phyloP scores from a whole-genome alignment of 2,797 vertebrate species.

The Tapirus indicus region DNA sequence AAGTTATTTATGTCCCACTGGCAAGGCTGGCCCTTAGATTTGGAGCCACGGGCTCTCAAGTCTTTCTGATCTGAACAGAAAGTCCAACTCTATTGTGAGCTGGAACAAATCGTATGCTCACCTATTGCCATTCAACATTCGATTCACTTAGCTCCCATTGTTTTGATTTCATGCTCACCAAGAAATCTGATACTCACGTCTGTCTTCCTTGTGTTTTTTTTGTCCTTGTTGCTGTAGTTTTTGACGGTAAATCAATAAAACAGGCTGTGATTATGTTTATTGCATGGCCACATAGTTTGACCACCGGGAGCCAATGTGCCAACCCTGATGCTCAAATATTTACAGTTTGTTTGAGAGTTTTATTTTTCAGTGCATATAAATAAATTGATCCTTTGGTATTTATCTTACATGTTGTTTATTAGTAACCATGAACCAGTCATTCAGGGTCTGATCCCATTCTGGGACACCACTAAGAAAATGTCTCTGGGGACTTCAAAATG shows the following conservation, averaged over 20 bases:
- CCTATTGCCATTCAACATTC: background rate
- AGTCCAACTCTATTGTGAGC: background rate
- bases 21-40: background rate
- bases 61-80: background rate
- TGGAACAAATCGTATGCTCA: background rate
- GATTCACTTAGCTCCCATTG: background rate
- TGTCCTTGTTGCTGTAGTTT: background rate
- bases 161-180: conserved; percentile 12
- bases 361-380: conserved; percentile 4
- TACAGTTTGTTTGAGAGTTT: background rate
- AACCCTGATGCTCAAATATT: background rate
- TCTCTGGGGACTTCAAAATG: background rate
- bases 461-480: background rate
- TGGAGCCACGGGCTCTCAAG: background rate
- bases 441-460: background rate
- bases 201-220: background rate
- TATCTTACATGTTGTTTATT: background rate
- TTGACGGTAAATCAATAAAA: conserved; percentile 37
- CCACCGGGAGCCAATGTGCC: background rate
- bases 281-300: background rate
- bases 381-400: background rate
- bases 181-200: background rate
- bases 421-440: background rate
- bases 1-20: background rate
- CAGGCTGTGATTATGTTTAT: background rate